Base-by-base conservation (phyloP, 2,888 invertebrate species). In the Tenthredo distinguenda region DNA sequence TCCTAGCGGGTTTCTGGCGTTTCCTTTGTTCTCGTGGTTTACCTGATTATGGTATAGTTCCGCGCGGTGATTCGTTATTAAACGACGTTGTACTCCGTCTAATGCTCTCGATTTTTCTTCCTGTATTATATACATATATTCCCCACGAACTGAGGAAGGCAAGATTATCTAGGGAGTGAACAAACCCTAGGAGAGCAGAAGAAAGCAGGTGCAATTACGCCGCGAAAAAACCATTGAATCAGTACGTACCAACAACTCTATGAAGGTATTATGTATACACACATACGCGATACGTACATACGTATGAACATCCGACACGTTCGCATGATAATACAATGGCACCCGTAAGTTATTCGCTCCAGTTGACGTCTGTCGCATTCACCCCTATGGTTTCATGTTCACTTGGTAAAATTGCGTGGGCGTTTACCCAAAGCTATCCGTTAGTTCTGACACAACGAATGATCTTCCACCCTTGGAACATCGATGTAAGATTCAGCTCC, bases 11-110 rank as follows among this genome's bases (percentile, higher is more conserved):
- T 92, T 91, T 87, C 90, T 90, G 88, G 89, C 90, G 89, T 92
- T 93, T 92, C 92, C 92, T 93, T 93, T 93, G 93, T 93, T 93
- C 92, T 89, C 88, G 77, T 89, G 90, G 91, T 91, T 90, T 77
- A 31, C 34, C 31, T 34, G 43, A 43, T 50, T 50, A 18, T 4
- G 9, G 47, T 31, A 31, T 74, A 21, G 47, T 47, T 47, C 15
- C 43, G 43, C 21, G 0, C 18, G 31, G 40, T 34, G 40, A 34
- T 68, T 34, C 34, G 68, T 68, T 18, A 15, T 68, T 15, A 34
- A 68, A 34, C 7, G 2, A 55, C 26, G 21, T 26, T 26, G 10
- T 43, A 43, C 26, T 47, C 15, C 9, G 34, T 37, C 21, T 34
- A 18, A 15, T 15, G 18, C 55, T 77, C 31, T 47, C 50, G 26